phyloP scores from a whole-genome alignment of 53 echinoderm and acorn worm genomes.

The Patiria pectinifera region DNA sequence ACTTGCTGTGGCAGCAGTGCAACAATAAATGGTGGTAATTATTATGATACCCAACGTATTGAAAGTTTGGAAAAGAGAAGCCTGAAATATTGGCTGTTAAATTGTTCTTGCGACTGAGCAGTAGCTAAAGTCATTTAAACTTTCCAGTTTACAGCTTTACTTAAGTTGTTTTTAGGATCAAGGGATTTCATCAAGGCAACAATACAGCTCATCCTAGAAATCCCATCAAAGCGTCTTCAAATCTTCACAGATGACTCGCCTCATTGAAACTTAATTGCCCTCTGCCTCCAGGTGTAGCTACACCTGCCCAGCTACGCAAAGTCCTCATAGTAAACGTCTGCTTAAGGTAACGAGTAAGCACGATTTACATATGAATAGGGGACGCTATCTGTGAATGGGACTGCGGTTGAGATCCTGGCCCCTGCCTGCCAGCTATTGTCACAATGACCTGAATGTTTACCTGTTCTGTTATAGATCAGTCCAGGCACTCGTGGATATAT shows the following conservation, averaged over 20 bases:
- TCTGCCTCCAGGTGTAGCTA: neutral
- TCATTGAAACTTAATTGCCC: conserved; percentile 4
- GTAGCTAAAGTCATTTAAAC: no score
- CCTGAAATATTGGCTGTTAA: no score
- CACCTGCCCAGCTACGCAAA: neutral
- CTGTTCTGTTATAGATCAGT: neutral
- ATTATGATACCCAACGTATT: no score
- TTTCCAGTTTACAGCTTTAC: neutral
- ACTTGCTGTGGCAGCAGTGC: no score
- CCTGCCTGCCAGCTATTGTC: conserved; percentile 17
- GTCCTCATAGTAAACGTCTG: neutral
- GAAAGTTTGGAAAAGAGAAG: no score
- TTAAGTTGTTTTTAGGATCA: neutral
- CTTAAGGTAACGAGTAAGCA: no score
- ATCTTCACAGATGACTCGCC: neutral
- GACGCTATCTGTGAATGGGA: conserved; percentile 41
- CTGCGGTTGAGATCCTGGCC: neutral
- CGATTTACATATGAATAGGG: conserved; percentile 52
- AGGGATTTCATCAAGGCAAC: neutral
- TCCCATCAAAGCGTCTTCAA: neutral
- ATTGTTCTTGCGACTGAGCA: no score
- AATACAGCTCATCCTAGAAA: neutral
- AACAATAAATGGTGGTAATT: no score
- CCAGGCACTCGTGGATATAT: neutral
- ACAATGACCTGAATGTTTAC: conserved; percentile 3